phyloP scores from a whole-genome alignment of 2,888 invertebrate species.

The Caradrina kadenii region DNA sequence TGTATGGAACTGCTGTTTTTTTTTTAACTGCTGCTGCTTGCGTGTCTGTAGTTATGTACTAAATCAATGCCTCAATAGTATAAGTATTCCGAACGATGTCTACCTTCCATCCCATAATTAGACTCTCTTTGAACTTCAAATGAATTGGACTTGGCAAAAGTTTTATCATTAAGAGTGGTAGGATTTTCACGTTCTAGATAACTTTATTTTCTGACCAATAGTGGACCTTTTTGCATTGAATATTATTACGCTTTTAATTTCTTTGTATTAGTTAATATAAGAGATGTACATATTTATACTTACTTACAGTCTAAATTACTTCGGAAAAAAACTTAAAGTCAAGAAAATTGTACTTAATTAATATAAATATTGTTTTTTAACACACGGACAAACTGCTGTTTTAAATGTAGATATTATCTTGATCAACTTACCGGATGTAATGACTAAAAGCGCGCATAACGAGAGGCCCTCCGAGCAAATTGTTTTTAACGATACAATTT shows the following conservation, averaged over 20 bases:
- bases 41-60: no score
- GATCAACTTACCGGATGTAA: conserved; percentile 68
- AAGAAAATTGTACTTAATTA: no score
- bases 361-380: background rate
- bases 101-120: no score
- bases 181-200: conserved; percentile 18
- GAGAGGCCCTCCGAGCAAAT: conserved; percentile 68
- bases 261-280: background rate
- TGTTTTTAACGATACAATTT: conserved; percentile 77
- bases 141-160: conserved; percentile 14
- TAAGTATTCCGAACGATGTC: no score
- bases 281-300: no score
- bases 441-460: conserved; percentile 51
- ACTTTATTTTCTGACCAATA: conserved; percentile 4
- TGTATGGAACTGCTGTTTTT: no score
- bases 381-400: conserved; percentile 19
- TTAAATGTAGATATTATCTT: conserved; percentile 1
- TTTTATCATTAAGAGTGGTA: background rate
- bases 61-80: no score
- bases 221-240: background rate
- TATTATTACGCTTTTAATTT: background rate
- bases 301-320: no score
- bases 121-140: no score
- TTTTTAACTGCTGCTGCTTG: no score
- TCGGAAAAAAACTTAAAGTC: background rate